phyloP scores from a whole-genome alignment of 92 coral and sea anemone genomes.

The Phenganax subtilis region DNA sequence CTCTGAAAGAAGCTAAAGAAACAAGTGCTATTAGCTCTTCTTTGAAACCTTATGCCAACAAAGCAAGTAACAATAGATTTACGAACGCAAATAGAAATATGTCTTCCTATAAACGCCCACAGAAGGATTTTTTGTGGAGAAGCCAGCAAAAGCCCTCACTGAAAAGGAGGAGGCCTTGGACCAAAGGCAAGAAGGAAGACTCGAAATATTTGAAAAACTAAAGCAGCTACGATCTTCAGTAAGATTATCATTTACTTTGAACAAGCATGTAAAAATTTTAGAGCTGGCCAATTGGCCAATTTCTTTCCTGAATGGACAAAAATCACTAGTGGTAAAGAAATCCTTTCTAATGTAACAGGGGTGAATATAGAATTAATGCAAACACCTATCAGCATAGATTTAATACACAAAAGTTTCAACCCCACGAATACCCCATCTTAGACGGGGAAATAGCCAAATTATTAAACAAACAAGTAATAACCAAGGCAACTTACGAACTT shows the following conservation, averaged over 20 bases:
- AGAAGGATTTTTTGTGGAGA: slow-evolving; percentile 35
- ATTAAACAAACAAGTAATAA: slow-evolving; percentile 5
- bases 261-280: slow-evolving; percentile 12
- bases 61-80: background rate
- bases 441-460: slow-evolving; percentile 5
- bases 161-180: slow-evolving; percentile 12
- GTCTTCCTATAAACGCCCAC: slow-evolving; percentile 1
- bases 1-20: slow-evolving; percentile 10
- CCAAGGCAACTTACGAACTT: background rate
- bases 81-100: background rate
- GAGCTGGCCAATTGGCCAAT: slow-evolving; percentile 15
- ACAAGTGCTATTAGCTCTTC: background rate
- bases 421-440: slow-evolving; percentile 26
- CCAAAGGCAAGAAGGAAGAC: slow-evolving; percentile 3
- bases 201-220: slow-evolving; percentile 7
- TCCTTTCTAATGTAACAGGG: background rate
- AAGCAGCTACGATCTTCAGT: slow-evolving; percentile 2
- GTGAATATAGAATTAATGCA: slow-evolving; percentile 31
- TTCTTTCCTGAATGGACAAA: slow-evolving; percentile 2
- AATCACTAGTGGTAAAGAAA: slow-evolving; percentile 11
- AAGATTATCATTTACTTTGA: background rate
- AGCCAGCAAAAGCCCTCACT: slow-evolving; percentile 3
- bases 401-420: slow-evolving; percentile 7
- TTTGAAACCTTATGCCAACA: background rate
- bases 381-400: slow-evolving; percentile 31